Base-by-base conservation (phyloP, 2,113 vertebrate species). In the Tautogolabrus adspersus region DNA sequence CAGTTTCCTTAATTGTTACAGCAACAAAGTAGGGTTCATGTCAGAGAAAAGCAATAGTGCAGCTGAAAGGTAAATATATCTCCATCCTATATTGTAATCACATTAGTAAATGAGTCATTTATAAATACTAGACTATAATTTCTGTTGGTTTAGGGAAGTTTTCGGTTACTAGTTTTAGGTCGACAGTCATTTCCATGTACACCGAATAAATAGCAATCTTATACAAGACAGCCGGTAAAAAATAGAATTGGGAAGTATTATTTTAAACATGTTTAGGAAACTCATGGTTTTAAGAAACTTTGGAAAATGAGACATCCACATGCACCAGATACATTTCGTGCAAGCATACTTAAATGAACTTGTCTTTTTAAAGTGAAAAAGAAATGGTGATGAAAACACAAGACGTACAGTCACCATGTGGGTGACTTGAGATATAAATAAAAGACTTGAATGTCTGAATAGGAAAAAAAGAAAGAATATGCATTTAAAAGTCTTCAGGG, bases 1-100 rank as follows among this genome's bases (percentile, higher is more conserved):
- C 34, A 42, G 82, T 34, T 49, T 87, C 80, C 88, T 93, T 66
- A 12, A 59, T 59, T 38, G 1, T 2, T 10, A 54, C 65, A 49
- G 16, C 47, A 59, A 6, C 12, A 46, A 47, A 13, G 0, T 47
- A 5, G 54, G 1, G 15, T 37, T 77, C 15, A 18, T 40, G 18
- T 9, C 10, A 8, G 9, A 38, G 1, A 71, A 52, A 26, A 64
- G 57, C 18, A 49, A 34, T 8, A 30, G 0, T 42, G 52, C n/a
- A 52, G 19, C 52, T 40, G 37, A 57, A 8, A 42, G 1, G 18
- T 9, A 59, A 62, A 38, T 54, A 10, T 5, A 34, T 19, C 2
- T 62, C 23, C 16, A 30, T 16, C 16, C 42, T 10, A 46, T 26
- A 49, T 3, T 30, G 42, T 11, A 23, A 49, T 6, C 15, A 15